phyloP scores from a whole-genome alignment of 2,888 invertebrate species.

The Pseudanteris insignis region DNA sequence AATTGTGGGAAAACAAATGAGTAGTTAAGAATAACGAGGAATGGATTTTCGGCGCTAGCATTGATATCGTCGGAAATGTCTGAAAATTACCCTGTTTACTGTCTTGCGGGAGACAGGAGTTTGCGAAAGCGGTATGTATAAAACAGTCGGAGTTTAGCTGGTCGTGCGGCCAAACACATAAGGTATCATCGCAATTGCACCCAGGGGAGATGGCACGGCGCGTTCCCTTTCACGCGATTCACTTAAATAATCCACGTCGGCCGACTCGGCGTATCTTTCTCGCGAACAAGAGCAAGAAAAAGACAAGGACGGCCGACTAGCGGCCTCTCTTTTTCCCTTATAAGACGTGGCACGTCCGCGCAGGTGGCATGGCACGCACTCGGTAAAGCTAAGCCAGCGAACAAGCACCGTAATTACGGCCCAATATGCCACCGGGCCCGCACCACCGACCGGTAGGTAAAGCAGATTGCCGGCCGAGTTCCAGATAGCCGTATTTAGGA shows the following conservation, averaged over 20 bases:
- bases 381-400: conserved; percentile 48
- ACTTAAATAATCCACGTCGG: conserved; percentile 45
- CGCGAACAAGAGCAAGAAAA: conserved; percentile 41
- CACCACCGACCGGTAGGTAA: conserved; percentile 46
- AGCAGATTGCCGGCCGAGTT: conserved; percentile 55
- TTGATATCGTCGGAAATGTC: background rate
- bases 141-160: conserved; percentile 11
- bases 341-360: conserved; percentile 48
- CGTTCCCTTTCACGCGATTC: conserved; percentile 46
- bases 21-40: too few species aligned
- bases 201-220: conserved; percentile 40
- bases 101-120: background rate
- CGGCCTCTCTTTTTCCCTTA: conserved; percentile 46
- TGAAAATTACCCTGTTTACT: background rate
- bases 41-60: too few species aligned
- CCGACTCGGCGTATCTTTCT: conserved; percentile 36
- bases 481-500: conserved; percentile 61
- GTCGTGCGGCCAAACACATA: conserved; percentile 33
- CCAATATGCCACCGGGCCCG: conserved; percentile 58
- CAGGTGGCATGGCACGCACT: conserved; percentile 54
- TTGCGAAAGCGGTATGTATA: conserved; percentile 11
- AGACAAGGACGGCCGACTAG: conserved; percentile 28
- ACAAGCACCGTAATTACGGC: conserved; percentile 57
- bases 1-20: too few species aligned
- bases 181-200: conserved; percentile 44